phyloP scores from a whole-genome alignment of 1,140 invertebrate genomes.

The Nylanderia fulva region DNA sequence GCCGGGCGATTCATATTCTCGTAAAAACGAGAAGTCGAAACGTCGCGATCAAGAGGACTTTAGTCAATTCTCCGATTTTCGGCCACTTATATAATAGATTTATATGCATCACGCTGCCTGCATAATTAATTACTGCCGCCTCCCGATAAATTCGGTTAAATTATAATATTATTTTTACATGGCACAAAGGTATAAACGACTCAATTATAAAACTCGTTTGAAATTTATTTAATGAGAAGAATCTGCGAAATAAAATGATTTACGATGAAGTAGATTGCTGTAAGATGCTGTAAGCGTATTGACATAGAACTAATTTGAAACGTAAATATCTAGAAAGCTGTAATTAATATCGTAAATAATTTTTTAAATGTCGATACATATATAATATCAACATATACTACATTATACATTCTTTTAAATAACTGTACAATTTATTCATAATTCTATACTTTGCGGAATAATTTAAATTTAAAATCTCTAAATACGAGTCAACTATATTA shows the following conservation, averaged over 20 bases:
- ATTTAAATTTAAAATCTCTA: background rate
- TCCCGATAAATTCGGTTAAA: constrained; percentile 34
- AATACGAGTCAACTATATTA: background rate
- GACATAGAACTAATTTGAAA: background rate
- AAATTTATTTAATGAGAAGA: constrained; percentile 36
- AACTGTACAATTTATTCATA: background rate
- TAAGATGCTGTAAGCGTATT: too few species aligned
- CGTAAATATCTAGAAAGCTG: background rate
- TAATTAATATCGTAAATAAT: too few species aligned
- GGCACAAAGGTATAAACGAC: background rate
- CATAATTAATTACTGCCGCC: constrained; percentile 38
- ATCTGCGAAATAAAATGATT: background rate
- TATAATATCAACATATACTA: too few species aligned
- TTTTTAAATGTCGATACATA: too few species aligned
- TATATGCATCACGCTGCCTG: background rate
- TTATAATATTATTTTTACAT: constrained; percentile 20
- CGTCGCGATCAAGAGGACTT: background rate
- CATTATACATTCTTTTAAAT: too few species aligned
- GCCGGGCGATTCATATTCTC: constrained; percentile 25
- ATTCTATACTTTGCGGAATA: background rate
- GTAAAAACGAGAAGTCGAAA: constrained; percentile 39
- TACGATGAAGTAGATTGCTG: background rate
- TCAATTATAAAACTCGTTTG: constrained; percentile 26
- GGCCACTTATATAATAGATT: background rate
- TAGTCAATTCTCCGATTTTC: background rate